Conservation (phyloP, 2,888 invertebrate genomes). For the Andrena chrysosceles region DNA sequence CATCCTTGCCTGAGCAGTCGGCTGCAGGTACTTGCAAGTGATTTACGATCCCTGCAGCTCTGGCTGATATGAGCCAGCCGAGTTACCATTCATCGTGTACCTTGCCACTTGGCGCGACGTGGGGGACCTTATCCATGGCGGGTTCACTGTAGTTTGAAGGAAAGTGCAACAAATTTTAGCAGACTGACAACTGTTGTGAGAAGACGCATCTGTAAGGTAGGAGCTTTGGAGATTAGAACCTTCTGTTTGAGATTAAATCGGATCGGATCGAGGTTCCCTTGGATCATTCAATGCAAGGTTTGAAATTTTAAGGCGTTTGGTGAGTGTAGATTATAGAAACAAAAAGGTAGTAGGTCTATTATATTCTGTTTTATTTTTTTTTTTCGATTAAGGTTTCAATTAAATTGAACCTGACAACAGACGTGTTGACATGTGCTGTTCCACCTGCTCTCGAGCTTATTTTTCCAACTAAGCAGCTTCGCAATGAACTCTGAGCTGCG, state of each 20-base stretch:
- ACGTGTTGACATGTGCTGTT: no score
- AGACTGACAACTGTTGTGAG: background rate
- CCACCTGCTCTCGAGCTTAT: no score
- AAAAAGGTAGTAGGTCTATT: no score
- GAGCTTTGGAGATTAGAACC: background rate
- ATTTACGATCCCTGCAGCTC: background rate
- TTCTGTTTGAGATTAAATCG: background rate
- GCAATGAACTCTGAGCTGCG: background rate
- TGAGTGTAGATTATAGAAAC: no score
- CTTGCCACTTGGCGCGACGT: background rate
- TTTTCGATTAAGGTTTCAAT: background rate
- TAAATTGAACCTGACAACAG: no score
- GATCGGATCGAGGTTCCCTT: background rate
- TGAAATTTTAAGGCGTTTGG: no score
- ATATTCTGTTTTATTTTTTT: no score
- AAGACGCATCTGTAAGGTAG: background rate
- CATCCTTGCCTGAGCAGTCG: constrained; percentile 5
- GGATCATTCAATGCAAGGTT: no score
- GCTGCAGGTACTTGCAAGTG: background rate
- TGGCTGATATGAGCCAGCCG: background rate
- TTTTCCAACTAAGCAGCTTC: background rate
- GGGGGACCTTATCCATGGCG: background rate
- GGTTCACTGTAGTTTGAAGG: background rate
- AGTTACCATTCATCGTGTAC: background rate
- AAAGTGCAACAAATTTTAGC: background rate